phyloP scores from a whole-genome alignment of 2,888 invertebrate species.

The Oeneis ivallda region DNA sequence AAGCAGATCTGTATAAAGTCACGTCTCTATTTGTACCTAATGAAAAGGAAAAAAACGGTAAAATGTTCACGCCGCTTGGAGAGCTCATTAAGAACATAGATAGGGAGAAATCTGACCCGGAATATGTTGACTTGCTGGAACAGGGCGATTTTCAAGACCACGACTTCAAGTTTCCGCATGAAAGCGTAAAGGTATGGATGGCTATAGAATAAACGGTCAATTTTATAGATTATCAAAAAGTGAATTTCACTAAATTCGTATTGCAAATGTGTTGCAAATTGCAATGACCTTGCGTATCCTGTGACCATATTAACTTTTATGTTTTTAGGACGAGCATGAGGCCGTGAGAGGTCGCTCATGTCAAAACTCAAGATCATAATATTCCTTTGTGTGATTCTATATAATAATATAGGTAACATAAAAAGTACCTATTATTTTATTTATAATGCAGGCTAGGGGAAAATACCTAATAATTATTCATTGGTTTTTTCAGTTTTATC shows the following conservation, averaged over 20 bases:
- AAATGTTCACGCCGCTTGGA: conserved; percentile 75
- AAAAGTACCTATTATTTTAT: no score
- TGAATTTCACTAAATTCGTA: background rate
- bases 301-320: conserved; percentile 1
- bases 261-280: no score
- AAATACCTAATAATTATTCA: background rate
- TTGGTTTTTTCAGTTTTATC: background rate
- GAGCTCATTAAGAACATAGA: conserved; percentile 69
- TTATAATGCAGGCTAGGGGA: background rate
- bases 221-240: background rate
- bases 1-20: conserved; percentile 73
- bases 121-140: conserved; percentile 68
- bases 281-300: conserved; percentile 5
- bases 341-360: background rate
- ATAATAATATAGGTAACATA: no score
- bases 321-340: background rate
- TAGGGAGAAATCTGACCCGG: conserved; percentile 64
- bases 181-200: conserved; percentile 66
- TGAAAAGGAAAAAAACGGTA: conserved; percentile 72
- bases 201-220: background rate
- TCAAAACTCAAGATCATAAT: background rate
- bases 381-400: background rate
- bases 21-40: conserved; percentile 76
- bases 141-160: conserved; percentile 62
- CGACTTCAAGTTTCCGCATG: conserved; percentile 75